Base-by-base conservation (phyloP, 30 jellyfish, hydroid and myxozoan species). In the Pseudorhiza aurosa region DNA sequence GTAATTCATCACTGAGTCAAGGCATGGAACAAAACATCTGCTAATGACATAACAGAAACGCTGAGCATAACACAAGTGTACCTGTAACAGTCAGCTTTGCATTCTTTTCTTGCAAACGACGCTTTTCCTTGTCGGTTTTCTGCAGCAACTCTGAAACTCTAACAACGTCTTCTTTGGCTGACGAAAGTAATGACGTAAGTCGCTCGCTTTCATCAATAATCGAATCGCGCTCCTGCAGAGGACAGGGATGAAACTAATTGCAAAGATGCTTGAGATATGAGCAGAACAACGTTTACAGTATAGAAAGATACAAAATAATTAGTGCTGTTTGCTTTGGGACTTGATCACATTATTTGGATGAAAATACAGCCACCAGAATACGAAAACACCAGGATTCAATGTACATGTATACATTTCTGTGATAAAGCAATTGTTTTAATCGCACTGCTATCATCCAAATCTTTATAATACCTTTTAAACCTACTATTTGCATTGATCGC, bases 211-310 rank as follows among this genome's bases (percentile, higher is more conserved):
- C 98, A 31, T 85, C 96, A 9, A 92, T 85, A 33, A 92, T 46
- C 30, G 81, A 65, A 11, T 85, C 98, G 18, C 96, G 95, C 63
- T 92, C 98, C 98, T 92, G 36, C n/a, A n/a, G n/a, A n/a, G n/a
- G n/a, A n/a, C n/a, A n/a, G n/a, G n/a, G n/a, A n/a, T n/a, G n/a
- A n/a, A n/a, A n/a, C n/a, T n/a, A n/a, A n/a, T n/a, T 53, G 36
- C 5, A 53, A 21, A 53, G 37, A 47, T 8, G 22, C 14, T 14
- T 8, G 12, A 39, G 50, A 39, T 39, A 7, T 5, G 12, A 39
- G 50, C 12, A 39, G 12, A 39, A 39, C 50, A 39, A 39, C 12
- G 50, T 5, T 5, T 5, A 39, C 12, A 39, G 50, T 7, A 39
- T 39, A 39, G 12, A 39, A 39, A 12, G 50, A 5, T 7, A 39